phyloP scores from a whole-genome alignment of 2,888 invertebrate genomes.

The Myopa testacea region DNA sequence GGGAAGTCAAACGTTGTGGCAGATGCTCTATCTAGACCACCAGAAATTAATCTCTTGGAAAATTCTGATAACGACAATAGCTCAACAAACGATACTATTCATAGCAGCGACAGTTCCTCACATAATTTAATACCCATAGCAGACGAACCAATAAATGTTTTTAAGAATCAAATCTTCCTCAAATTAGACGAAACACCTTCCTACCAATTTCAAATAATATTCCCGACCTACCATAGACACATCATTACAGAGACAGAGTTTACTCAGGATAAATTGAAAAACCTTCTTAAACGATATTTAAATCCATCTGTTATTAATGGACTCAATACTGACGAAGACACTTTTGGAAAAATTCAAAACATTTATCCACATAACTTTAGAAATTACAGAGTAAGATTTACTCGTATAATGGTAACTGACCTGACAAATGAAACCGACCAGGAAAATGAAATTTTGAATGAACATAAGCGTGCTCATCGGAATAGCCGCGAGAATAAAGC shows the following conservation, averaged over 20 bases:
- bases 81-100: not conserved
- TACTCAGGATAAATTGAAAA: no score
- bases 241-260: no score
- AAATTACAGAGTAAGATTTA: slow-evolving; percentile 6
- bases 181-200: no score
- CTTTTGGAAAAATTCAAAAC: slow-evolving; percentile 42
- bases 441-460: slow-evolving; percentile 8
- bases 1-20: no score
- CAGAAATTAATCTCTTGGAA: no score
- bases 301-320: slow-evolving; percentile 39
- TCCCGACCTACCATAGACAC: no score
- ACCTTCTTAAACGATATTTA: slow-evolving; percentile 37
- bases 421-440: slow-evolving; percentile 22
- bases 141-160: slow-evolving; percentile 12
- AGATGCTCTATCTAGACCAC: no score
- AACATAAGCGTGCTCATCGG: not conserved
- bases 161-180: not conserved
- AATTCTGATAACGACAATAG: not conserved
- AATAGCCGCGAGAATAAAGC: not conserved
- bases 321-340: slow-evolving; percentile 35
- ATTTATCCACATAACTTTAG: slow-evolving; percentile 14
- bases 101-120: slow-evolving; percentile 15
- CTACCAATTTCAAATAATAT: no score
- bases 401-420: slow-evolving; percentile 12
- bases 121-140: slow-evolving; percentile 18